Base-by-base conservation (phyloP, 2,113 vertebrate genomes). In the Aegotheles bennettii region DNA sequence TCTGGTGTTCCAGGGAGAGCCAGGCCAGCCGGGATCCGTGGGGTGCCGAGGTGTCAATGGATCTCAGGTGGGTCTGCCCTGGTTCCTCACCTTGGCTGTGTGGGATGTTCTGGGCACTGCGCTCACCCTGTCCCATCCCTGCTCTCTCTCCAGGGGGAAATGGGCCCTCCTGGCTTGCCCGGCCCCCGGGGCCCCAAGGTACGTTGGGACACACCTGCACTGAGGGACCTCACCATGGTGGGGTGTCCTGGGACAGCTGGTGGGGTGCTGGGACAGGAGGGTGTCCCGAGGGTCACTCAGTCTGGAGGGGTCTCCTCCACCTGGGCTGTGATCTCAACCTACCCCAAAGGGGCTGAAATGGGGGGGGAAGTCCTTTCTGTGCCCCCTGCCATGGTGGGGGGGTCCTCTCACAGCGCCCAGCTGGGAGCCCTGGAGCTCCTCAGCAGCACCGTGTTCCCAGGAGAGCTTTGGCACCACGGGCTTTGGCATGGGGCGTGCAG, bases 111-210 rank as follows among this genome's bases (percentile, higher is more conserved):
- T 1, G 1, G 13, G 7, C 2, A 0, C 60, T 33, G 63, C 0
- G 0, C 26, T 90, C 40, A 79, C 16, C 25, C 13, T 2, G 0
- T 9, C 63, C 86, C 5, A 54, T 38, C 53, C 23, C 24, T 61
- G 38, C 80, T 59, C 69, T 97, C 56, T 94, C 95, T 76, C 14
- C 92, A 99, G 99, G 99, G 99, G 25, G 98, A 99, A 42, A 56
- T 65, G 67, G 99, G 99, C 2, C 98, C 98, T 82, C 68, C 96
- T 17, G 98, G 99, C 18, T 87, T 92, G 42, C 63, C 94, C 1
- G 99, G 99, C 0, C 97, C 88, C 48, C 94, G 33, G 13, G 99
- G 99, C 10, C 98, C 98, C 67, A 97, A 97, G 98, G 99, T 99
- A 96, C 0, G 35, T 23, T 0, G 2, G 54, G 8, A 20, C 2